Conservation (phyloP, 1,140 invertebrate genomes). For the Pectinophora gossypiella region DNA sequence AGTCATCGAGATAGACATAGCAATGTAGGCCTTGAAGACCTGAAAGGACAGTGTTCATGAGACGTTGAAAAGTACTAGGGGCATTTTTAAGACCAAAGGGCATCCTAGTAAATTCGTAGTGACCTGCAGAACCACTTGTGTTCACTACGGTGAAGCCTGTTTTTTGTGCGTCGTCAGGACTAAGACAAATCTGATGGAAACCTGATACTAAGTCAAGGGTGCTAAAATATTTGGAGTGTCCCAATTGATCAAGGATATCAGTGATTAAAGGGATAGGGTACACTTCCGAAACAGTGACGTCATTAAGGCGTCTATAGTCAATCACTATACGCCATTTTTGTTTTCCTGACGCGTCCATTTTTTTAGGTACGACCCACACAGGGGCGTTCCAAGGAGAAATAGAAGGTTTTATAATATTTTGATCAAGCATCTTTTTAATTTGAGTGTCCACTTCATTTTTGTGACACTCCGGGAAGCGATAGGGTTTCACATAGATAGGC, state of each 20-base stretch:
- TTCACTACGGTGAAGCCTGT: neutral
- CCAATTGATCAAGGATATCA: neutral
- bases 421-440: constrained; percentile 8
- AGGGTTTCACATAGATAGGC: constrained; percentile 24
- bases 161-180: neutral
- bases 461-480: constrained; percentile 24
- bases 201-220: neutral
- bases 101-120: constrained; percentile 50
- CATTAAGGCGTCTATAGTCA: constrained; percentile 14
- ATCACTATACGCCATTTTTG: constrained; percentile 17
- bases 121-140: constrained; percentile 26
- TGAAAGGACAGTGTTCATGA: constrained; percentile 46
- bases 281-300: neutral
- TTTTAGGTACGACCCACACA: constrained; percentile 8
- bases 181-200: neutral
- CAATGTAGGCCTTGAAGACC: constrained; percentile 29
- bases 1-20: constrained; percentile 48
- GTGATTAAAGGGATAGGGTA: neutral
- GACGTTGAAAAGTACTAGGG: constrained; percentile 56
- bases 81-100: constrained; percentile 59
- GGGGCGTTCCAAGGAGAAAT: constrained; percentile 2
- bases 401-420: neutral
- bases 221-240: neutral
- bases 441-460: constrained; percentile 8
- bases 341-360: constrained; percentile 7